Percentiles rank a stretch among this genome's conserved stretches.
Conservation (phyloP, 2,797 vertebrate species). For the Taenioides sp. region DNA sequence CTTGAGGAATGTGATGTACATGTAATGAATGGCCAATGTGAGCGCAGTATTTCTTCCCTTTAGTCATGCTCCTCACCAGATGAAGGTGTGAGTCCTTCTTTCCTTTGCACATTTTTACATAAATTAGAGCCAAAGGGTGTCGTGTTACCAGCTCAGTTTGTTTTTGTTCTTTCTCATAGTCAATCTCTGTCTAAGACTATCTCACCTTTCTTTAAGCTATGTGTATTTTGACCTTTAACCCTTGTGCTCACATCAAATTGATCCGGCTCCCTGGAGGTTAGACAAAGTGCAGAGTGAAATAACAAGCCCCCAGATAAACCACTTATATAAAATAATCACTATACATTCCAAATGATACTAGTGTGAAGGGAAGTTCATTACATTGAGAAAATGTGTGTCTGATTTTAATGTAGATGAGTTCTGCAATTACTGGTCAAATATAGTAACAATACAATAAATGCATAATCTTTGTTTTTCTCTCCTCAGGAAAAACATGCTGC, state of each 20-base stretch:
- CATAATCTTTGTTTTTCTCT: neutral
- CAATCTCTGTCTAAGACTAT: constrained; percentile 49
- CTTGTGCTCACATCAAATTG: constrained; percentile 29
- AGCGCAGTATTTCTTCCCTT: constrained; percentile 19
- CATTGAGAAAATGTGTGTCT: neutral
- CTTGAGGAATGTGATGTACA: constrained; percentile 1
- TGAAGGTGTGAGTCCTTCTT: constrained; percentile 10
- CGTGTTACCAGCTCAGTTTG: constrained; percentile 44
- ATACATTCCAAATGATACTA: neutral
- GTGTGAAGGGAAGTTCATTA: neutral
- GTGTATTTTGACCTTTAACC: constrained; percentile 58
- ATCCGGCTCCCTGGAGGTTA: constrained; percentile 26
- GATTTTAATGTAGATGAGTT: neutral
- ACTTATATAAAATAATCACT: neutral
- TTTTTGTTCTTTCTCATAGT: constrained; percentile 52
- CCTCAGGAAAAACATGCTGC: neutral
- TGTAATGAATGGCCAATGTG: constrained; percentile 1
- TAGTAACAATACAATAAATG: neutral
- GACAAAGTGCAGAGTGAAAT: constrained; percentile 17
- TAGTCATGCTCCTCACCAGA: constrained; percentile 33
- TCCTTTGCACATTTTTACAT: constrained; percentile 44
- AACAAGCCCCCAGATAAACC: neutral
- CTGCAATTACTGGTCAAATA: neutral
- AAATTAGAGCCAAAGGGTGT: constrained; percentile 49
- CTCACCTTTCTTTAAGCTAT: constrained; percentile 51